Percentiles rank a stretch among this genome's conserved stretches.
Conservation (phyloP, 2,113 vertebrate species). For the Gambusia affinis region DNA sequence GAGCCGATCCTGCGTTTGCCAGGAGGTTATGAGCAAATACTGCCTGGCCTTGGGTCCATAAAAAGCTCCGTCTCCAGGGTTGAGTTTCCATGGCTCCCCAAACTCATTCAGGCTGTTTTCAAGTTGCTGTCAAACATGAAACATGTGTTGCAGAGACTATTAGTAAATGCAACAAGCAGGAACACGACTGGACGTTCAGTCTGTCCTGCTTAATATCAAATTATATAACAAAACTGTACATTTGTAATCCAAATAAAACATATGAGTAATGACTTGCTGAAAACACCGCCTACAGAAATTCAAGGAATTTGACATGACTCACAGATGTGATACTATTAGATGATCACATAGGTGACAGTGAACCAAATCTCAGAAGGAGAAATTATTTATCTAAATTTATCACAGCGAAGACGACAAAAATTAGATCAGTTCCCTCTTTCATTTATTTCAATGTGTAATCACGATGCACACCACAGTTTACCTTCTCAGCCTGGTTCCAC, state of each 20-base stretch:
- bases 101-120: conserved; percentile 91
- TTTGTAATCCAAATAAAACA: conserved; percentile 5
- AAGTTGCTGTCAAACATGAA: conserved; percentile 84
- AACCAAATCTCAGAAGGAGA: conserved; percentile 6
- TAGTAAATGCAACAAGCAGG: conserved; percentile 11
- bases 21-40: neutral
- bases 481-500: conserved; percentile 94
- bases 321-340: conserved; percentile 33
- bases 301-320: conserved; percentile 33
- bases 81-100: conserved; percentile 90
- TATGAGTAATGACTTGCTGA: conserved; percentile 8
- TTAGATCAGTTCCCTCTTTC: neutral
- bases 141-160: neutral
- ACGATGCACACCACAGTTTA: conserved; percentile 41
- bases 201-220: neutral
- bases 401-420: neutral
- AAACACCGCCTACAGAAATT: conserved; percentile 21
- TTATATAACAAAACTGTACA: neutral
- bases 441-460: neutral
- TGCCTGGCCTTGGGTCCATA: conserved; percentile 93
- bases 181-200: neutral
- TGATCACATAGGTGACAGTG: conserved; percentile 10
- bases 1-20: neutral
- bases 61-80: conserved; percentile 93
- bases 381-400: conserved; percentile 2